Evolutionary conservation across 2,797 vertebrate species (phyloP), one percentile per base, ranked within the genome.

Genomic region (Falco columbarius): DNA sequence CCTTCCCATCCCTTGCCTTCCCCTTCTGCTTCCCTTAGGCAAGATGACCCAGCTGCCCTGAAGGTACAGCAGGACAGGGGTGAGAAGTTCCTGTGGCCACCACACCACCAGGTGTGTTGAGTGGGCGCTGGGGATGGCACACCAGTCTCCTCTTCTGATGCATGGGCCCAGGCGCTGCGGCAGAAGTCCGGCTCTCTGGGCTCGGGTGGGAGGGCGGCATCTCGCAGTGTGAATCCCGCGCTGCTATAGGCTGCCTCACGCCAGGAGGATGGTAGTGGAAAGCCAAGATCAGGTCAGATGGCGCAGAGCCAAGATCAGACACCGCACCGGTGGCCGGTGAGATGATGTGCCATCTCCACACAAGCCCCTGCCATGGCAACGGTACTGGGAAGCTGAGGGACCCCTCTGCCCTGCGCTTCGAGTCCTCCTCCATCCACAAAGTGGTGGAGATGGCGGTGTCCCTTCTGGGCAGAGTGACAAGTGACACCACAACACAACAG

Each of bases 321-420:
- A 6, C 34, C 1, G 1, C 6, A 4, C 52, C 16, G 20, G 58
- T 34, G 12, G 14, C 49, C 2, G 6, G 11, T 14, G 34, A 61
- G 59, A 32, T 22, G 47, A 80, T 1, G 10, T 22, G 30, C 40
- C 52, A 46, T 38, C n/a, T 66, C 38, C 52, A 15, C 0, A 1
- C 59, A 30, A 30, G 52, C 32, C 23, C 32, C 32, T 30, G 27
- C n/a, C 14, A 7, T 2, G 13, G 46, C 14, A 17, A 40, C 1
- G 40, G 58, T 32, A 55, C 46, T 2, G 3, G 20, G 47, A 77
- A 62, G 38, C 61, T 59, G 23, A 59, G n/a, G 38, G 29, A 46
- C 10, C n/a, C 73, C n/a, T 51, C 9, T 38, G 38, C 46, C 46
- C 8, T 12, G n/a, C 1, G 1, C 29, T 42, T n/a, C 30, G 20